Conservation (phyloP, 2,113 vertebrate species). For the Heterocephalus glaber region DNA sequence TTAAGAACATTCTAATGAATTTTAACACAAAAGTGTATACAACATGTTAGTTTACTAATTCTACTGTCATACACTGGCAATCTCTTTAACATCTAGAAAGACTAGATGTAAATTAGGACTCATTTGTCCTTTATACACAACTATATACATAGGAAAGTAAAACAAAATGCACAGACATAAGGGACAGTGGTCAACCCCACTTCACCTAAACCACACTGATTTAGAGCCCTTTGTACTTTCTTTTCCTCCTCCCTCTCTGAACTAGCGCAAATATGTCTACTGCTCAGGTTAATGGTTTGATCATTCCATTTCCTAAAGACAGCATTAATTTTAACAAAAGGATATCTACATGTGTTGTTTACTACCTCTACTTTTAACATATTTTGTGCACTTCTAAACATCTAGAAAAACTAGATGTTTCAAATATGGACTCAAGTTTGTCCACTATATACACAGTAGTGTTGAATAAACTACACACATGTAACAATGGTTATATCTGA, state of each 20-base stretch:
- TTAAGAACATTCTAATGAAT: background rate
- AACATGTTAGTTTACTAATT: background rate
- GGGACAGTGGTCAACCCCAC: background rate
- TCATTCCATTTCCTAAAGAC: constrained; percentile 29
- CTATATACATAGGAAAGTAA: constrained; percentile 53
- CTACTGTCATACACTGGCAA: background rate
- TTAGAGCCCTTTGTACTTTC: background rate
- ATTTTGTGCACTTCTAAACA: background rate
- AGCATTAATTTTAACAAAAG: constrained; percentile 51
- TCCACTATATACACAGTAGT: constrained; percentile 67
- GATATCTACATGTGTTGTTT: constrained; percentile 20
- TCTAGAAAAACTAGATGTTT: constrained; percentile 62
- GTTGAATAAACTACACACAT: constrained; percentile 68
- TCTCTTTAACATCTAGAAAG: constrained; percentile 47
- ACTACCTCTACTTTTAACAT: background rate
- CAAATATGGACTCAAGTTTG: constrained; percentile 70
- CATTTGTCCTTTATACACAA: background rate
- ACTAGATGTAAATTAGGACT: constrained; percentile 31
- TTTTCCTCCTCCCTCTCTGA: background rate
- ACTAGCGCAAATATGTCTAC: background rate
- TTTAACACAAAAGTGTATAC: background rate
- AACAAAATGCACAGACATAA: background rate
- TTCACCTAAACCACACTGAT: background rate
- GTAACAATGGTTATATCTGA: constrained; percentile 45
- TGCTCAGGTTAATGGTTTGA: background rate